Conservation (phyloP, 2,797 vertebrate genomes). For the Mus minutoides region DNA sequence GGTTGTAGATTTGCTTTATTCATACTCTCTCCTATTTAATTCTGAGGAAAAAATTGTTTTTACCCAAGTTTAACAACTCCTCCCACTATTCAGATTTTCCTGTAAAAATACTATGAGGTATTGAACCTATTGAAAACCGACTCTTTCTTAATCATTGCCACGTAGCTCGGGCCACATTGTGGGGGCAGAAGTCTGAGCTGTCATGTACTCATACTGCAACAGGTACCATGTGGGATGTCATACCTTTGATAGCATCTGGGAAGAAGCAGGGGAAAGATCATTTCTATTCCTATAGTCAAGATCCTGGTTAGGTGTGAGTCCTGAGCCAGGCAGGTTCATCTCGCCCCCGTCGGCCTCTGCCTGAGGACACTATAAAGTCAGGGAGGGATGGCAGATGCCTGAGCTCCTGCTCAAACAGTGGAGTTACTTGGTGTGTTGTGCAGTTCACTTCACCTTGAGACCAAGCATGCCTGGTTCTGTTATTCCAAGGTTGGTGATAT, state of each 20-base stretch:
- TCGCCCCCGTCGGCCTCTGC: not conserved
- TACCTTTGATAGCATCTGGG: not conserved
- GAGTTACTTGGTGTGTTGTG: no score
- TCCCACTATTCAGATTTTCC: not conserved
- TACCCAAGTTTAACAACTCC: not conserved
- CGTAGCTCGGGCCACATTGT: not conserved
- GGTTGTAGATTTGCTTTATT: not conserved
- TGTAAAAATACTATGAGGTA: not conserved
- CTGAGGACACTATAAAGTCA: not conserved
- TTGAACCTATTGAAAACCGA: not conserved
- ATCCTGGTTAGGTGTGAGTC: not conserved
- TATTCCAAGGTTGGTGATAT: not conserved
- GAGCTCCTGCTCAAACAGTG: not conserved
- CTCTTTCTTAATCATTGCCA: not conserved
- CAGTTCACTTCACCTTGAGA: not conserved
- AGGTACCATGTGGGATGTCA: not conserved
- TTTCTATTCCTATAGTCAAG: not conserved
- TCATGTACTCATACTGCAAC: not conserved
- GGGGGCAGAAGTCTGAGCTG: not conserved
- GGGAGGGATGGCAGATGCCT: not conserved
- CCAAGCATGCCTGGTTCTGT: not conserved
- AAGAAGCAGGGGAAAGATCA: not conserved
- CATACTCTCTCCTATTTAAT: not conserved
- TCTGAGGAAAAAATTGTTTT: not conserved
- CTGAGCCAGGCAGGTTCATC: not conserved